Conservation (phyloP, 1,140 invertebrate genomes). For the Coenobita brevimanus region DNA sequence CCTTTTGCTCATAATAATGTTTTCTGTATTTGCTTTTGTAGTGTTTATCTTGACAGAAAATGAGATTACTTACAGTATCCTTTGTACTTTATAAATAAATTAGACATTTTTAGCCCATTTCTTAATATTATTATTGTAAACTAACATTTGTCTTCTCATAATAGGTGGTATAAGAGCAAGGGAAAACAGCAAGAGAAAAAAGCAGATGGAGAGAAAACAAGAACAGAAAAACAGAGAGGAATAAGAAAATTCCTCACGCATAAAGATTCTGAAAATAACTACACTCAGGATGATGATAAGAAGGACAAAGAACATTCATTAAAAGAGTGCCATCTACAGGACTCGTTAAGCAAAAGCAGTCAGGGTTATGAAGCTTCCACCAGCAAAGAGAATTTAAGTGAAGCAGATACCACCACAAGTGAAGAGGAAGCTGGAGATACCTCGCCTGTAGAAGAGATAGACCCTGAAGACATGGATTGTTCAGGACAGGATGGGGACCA, state of each 20-base stretch:
- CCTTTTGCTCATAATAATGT: no score
- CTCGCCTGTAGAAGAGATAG: constrained; percentile 9
- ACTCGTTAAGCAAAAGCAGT: background rate
- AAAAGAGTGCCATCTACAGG: background rate
- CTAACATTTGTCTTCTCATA: background rate
- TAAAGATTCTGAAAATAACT: background rate
- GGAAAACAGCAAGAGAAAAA: background rate
- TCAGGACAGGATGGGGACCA: constrained; percentile 43
- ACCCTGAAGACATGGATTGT: constrained; percentile 20
- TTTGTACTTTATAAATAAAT: background rate
- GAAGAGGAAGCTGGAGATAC: constrained; percentile 17
- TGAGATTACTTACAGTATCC: no score
- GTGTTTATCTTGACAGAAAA: no score
- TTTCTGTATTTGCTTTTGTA: no score
- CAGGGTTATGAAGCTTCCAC: background rate
- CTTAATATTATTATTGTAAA: background rate
- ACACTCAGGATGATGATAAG: background rate
- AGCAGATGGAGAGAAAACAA: background rate
- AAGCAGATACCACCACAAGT: constrained; percentile 5
- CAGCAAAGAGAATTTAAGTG: background rate
- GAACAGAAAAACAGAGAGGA: background rate
- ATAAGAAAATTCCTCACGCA: background rate
- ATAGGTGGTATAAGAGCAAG: constrained; percentile 22
- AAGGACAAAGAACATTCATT: background rate
- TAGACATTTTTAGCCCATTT: background rate